Percentiles rank a stretch among this genome's conserved stretches.
Evolutionary conservation across 2,113 vertebrate genomes (phyloP).

Genomic region (Cepphus grylle): DNA sequence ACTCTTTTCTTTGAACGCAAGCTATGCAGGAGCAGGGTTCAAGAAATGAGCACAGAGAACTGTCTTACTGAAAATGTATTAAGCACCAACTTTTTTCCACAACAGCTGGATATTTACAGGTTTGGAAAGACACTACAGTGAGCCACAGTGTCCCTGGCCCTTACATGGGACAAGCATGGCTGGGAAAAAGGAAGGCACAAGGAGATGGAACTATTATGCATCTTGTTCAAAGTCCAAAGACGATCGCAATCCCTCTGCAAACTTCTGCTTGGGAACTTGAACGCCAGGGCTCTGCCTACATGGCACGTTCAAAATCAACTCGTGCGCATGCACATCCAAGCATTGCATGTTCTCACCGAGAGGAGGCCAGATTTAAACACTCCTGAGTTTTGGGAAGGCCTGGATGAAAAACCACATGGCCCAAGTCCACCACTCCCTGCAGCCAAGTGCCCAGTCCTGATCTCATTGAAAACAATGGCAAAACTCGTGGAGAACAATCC

Average conservation of each 20-base stretch:
- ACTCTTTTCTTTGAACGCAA: neutral
- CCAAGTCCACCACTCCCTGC: neutral
- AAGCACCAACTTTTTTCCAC: neutral
- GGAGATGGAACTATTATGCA: neutral
- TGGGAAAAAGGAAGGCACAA: neutral
- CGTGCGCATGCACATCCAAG: neutral
- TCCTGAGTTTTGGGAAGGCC: neutral
- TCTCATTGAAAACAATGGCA: constrained; percentile 23
- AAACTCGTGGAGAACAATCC: neutral
- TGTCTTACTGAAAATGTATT: neutral
- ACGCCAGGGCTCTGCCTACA: neutral
- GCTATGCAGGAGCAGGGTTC: neutral
- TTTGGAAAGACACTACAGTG: neutral
- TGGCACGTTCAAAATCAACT: neutral
- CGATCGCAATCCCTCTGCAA: neutral
- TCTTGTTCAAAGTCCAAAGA: neutral
- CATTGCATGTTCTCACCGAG: neutral
- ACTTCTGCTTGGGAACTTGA: neutral
- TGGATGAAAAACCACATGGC: constrained; percentile 25
- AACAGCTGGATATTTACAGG: constrained; percentile 16
- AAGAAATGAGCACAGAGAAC: neutral
- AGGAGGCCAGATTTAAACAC: neutral
- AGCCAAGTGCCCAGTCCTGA: constrained; percentile 34
- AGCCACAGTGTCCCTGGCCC: neutral
- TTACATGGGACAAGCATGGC: neutral